Percentiles rank a stretch among this genome's conserved stretches.
Conservation (phyloP, 1,140 invertebrate species). For the Orchestia grillus region DNA sequence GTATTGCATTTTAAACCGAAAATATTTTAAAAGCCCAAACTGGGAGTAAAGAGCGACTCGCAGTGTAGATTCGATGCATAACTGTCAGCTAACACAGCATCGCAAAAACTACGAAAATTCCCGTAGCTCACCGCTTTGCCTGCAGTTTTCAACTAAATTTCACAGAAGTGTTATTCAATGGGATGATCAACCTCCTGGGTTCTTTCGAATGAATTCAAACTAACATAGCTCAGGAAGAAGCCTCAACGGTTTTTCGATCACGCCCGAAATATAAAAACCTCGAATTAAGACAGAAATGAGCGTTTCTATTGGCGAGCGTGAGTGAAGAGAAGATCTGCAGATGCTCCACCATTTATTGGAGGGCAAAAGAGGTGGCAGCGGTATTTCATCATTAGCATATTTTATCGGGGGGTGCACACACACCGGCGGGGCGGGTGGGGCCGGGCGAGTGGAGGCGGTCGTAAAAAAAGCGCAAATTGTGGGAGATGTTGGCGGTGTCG, state of each 20-base stretch:
- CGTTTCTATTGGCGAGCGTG: not conserved
- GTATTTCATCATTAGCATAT: slow-evolving; percentile 53
- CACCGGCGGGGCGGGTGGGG: too few relatives aligned
- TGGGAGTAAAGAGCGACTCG: too few relatives aligned
- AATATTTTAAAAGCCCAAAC: too few relatives aligned
- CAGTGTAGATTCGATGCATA: too few relatives aligned
- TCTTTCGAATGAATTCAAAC: not conserved
- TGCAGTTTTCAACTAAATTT: not conserved
- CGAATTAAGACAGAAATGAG: not conserved
- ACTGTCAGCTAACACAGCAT: too few relatives aligned
- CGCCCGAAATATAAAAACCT: not conserved
- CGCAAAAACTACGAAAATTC: too few relatives aligned
- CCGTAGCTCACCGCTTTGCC: not conserved
- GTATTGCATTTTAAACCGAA: too few relatives aligned
- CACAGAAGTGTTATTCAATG: not conserved
- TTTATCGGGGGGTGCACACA: slow-evolving; percentile 28
- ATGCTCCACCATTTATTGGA: slow-evolving; percentile 1
- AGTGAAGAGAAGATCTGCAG: not conserved
- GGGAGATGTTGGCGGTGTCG: slow-evolving; percentile 55
- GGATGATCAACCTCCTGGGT: not conserved
- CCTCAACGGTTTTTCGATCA: not conserved
- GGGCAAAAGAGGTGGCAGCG: not conserved
- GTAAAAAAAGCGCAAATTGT: slow-evolving; percentile 32
- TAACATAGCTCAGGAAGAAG: not conserved
- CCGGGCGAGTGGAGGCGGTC: not conserved